A percentile compares a stretch with the other conserved stretches of the same genome.
phyloP scores from a whole-genome alignment of 2,113 vertebrate species.

The Brachyhypopomus gauderio region DNA sequence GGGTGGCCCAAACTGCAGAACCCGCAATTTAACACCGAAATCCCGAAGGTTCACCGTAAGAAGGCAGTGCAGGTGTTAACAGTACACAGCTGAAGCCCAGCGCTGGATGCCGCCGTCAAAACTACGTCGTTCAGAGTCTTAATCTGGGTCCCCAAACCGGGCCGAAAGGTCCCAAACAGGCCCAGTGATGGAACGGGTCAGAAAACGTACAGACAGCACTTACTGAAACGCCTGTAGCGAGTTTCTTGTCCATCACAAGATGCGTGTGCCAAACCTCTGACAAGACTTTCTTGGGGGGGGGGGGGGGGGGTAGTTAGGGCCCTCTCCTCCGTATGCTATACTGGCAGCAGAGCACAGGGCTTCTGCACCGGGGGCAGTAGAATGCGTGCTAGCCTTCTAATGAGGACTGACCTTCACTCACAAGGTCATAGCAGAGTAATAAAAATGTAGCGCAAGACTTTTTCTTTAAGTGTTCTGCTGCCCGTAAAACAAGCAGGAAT shows the following conservation, averaged over 20 bases:
- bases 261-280: neutral
- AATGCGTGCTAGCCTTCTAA: neutral
- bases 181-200: neutral
- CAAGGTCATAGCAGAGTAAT: neutral
- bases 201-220: neutral
- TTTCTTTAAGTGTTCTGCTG: neutral
- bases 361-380: neutral
- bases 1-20: neutral
- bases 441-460: neutral
- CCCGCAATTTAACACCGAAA: slow-evolving; percentile 28
- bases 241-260: neutral
- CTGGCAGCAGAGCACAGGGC: neutral
- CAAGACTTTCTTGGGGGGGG: neutral
- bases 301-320: neutral
- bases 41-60: slow-evolving; percentile 20
- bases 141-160: slow-evolving; percentile 20
- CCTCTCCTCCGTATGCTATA: neutral
- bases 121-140: neutral
- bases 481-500: slow-evolving; percentile 18
- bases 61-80: neutral
- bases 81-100: neutral
- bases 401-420: neutral
- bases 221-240: neutral
- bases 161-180: neutral
- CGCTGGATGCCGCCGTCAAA: neutral